Percentiles rank a stretch among this genome's conserved stretches.
Evolutionary conservation across 2,888 invertebrate genomes (phyloP).

Genomic region (Tyria jacobaeae): DNA sequence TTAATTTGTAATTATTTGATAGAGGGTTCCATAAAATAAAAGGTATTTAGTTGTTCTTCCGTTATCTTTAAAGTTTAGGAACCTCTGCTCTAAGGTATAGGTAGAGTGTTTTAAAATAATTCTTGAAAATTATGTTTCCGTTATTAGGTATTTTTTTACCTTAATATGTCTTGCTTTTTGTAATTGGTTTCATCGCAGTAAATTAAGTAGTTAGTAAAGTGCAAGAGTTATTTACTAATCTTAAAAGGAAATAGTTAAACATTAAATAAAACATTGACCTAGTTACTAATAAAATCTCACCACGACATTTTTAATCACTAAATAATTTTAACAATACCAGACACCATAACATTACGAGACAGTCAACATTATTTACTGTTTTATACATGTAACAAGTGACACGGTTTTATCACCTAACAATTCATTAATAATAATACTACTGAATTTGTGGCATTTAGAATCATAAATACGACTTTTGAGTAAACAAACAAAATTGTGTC

Average conservation of each 20-base stretch:
- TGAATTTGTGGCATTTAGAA: not conserved
- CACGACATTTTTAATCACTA: not conserved
- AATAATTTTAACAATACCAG: not conserved
- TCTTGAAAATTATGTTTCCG: too few relatives aligned
- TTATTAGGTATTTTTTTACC: too few relatives aligned
- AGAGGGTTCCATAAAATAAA: too few relatives aligned
- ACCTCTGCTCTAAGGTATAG: too few relatives aligned
- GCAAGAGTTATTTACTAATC: not conserved
- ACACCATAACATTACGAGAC: not conserved
- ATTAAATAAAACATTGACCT: not conserved
- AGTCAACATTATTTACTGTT: not conserved
- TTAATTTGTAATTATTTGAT: too few relatives aligned
- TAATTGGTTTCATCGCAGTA: too few relatives aligned
- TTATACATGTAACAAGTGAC: not conserved
- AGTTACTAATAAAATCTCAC: not conserved
- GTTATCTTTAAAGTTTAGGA: too few relatives aligned
- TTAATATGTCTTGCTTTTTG: too few relatives aligned
- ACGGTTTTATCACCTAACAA: not conserved
- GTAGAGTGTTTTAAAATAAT: too few relatives aligned
- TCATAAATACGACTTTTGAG: not conserved
- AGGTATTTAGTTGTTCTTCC: too few relatives aligned
- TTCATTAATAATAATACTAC: not conserved
- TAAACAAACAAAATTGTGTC: too few relatives aligned
- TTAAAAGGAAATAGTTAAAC: not conserved
- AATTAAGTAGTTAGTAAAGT: too few relatives aligned